Base-by-base conservation (phyloP, 1,140 invertebrate species). In the Littorina saxatilis region DNA sequence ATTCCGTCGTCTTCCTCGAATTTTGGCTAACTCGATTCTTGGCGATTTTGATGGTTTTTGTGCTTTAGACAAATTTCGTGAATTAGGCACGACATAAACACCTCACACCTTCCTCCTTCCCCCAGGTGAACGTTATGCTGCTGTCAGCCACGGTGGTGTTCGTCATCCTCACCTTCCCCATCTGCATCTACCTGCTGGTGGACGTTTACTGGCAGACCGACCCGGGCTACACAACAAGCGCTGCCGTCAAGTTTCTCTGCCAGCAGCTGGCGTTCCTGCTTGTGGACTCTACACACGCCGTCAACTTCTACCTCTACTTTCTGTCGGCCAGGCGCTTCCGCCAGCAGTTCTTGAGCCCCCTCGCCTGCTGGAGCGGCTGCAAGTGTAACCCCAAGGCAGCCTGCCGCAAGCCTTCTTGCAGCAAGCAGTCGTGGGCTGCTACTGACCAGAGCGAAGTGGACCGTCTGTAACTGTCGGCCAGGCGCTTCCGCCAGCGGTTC, bases 271-370 rank as follows among this genome's bases (percentile, higher is more conserved):
- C 88, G 2, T 90, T 84, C 61, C 47, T 90, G 5, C 79, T 88
- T 3, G 86, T 85, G 15, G 89, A 90, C 79, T 76, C 86, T 11
- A 89, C 86, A 27, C 89, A 90, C 73, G 88, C 89, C 0, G 70
- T 90, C 27, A 90, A 90, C 73, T 90, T 90, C 68, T 90, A 89
- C 66, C 68, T 90, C 13, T 90, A 90, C 63, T 90, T 88, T 75
- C 82, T 90, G 1, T 89, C 87, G 58, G 89, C 88, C 13, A 68
- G 82, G 27, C 87, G 87, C 63, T 90, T 90, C 73, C 79, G 89
- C 1, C 50, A 63, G 3, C 75, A 83, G 2, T 83, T 84, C 47
- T n/a, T 81, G 20, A 52, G 70, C 23, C 43, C 66, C 7, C 1
- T 80, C 40, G 55, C 68, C 17, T 83, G 80, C 77, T 39, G n/a